Evolutionary conservation across 2,113 vertebrate species (phyloP).

Genomic region (Callionymus lyra): DNA sequence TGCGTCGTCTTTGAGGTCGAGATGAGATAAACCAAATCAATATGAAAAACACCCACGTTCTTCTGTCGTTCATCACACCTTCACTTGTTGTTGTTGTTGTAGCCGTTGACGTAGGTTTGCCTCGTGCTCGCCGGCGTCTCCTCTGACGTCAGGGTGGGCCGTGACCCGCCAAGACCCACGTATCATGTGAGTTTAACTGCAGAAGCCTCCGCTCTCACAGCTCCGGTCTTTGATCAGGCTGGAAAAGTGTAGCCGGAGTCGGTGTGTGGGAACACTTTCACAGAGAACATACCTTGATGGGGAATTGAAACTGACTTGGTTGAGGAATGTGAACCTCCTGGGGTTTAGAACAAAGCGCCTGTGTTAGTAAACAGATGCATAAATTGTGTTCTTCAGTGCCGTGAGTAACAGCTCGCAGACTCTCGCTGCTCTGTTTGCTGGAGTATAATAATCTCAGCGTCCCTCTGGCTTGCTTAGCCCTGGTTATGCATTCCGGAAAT

Average conservation of each 20-base stretch:
- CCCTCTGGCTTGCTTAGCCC: constrained; percentile 36
- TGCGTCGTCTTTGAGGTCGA: no score
- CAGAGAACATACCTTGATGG: constrained; percentile 45
- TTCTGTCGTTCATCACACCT: background rate
- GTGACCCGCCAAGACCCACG: constrained; percentile 14
- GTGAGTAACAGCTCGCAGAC: constrained; percentile 40
- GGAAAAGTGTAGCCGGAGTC: constrained; percentile 38
- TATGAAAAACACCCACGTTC: no score
- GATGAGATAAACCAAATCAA: no score
- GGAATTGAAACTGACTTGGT: constrained; percentile 42
- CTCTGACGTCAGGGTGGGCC: constrained; percentile 41
- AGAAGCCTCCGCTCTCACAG: constrained; percentile 27
- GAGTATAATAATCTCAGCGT: constrained; percentile 42
- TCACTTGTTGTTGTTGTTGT: constrained; percentile 9
- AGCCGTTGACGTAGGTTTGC: constrained; percentile 27
- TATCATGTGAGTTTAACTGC: constrained; percentile 22
- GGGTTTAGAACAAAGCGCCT: constrained; percentile 51
- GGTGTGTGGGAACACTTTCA: constrained; percentile 39
- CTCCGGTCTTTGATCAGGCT: constrained; percentile 38
- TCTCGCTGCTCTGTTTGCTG: constrained; percentile 16
- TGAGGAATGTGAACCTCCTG: constrained; percentile 38
- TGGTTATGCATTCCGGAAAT: constrained; percentile 56
- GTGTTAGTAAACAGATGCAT: constrained; percentile 57
- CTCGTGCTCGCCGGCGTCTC: constrained; percentile 11
- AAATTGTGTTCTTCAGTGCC: constrained; percentile 45